Evolutionary conservation across 2,888 invertebrate species (phyloP).

Genomic region (Leptinotarsa rubiginosa): DNA sequence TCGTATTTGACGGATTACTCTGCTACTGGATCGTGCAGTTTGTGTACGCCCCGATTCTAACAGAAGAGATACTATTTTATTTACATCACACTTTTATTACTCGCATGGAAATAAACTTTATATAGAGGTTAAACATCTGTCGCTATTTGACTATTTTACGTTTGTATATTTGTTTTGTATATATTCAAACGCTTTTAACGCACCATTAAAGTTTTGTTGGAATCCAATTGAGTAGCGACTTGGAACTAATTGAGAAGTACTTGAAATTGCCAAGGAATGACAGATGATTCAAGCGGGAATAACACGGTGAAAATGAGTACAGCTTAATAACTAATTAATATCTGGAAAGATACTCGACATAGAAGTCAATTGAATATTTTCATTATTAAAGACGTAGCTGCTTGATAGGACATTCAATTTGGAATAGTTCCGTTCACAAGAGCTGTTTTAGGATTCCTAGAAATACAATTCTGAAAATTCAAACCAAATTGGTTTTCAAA

Average conservation of each 20-base stretch:
- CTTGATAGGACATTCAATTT: too few relatives aligned
- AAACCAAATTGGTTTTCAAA: too few relatives aligned
- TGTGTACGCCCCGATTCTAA: neutral
- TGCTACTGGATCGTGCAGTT: neutral
- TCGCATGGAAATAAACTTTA: constrained; percentile 36
- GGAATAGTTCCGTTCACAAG: too few relatives aligned
- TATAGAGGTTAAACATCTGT: constrained; percentile 42
- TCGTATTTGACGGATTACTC: too few relatives aligned
- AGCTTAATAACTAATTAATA: too few relatives aligned
- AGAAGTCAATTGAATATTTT: too few relatives aligned
- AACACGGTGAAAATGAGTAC: neutral
- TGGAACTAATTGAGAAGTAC: constrained; percentile 12
- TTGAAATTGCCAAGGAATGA: neutral
- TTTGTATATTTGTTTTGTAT: constrained; percentile 36
- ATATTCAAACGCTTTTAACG: constrained; percentile 29
- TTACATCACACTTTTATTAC: constrained; percentile 41
- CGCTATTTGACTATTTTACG: constrained; percentile 37
- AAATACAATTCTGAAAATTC: too few relatives aligned
- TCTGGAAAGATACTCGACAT: too few relatives aligned
- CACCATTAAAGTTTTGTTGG: constrained; percentile 28
- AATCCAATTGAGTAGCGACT: constrained; percentile 11
- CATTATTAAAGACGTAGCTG: too few relatives aligned
- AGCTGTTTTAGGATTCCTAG: too few relatives aligned
- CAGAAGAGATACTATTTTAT: constrained; percentile 31
- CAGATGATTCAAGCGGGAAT: neutral